These are phyloP conservation scores for Diplolepis rosae DNA, from an alignment of 2,888 invertebrate species.

Conservation along the genomic window DNA sequence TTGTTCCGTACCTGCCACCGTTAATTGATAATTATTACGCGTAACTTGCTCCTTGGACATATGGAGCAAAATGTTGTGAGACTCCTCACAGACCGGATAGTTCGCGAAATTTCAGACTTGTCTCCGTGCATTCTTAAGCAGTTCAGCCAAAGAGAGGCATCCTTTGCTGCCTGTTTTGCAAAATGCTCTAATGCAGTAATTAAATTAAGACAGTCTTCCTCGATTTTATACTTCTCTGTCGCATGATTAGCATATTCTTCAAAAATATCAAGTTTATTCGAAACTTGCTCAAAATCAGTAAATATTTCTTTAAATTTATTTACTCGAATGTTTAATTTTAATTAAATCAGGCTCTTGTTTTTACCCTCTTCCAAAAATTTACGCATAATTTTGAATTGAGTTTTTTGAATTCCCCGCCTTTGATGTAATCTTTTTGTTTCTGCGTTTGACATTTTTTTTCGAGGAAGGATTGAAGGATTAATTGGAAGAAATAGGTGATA, in stretches of 20 bases:
- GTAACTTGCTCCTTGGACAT: background rate
- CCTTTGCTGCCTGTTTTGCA: background rate
- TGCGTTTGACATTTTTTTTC: background rate
- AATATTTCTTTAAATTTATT: background rate
- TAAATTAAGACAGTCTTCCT: background rate
- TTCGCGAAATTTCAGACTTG: background rate
- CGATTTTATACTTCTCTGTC: background rate
- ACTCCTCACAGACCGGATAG: background rate
- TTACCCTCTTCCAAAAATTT: background rate
- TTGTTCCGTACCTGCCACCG: background rate
- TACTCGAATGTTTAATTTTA: background rate
- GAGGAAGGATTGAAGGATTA: background rate
- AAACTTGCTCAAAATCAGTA: background rate
- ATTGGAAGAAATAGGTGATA: background rate
- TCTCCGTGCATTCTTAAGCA: constrained; percentile 34
- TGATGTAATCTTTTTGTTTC: background rate
- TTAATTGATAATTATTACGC: background rate
- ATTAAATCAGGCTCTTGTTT: background rate
- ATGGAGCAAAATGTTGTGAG: background rate
- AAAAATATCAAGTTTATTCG: background rate
- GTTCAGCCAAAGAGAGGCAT: constrained; percentile 34
- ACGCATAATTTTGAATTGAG: background rate
- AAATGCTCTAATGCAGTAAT: background rate
- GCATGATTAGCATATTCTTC: background rate
- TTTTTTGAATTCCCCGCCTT: constrained; percentile 2